phyloP scores from a whole-genome alignment of 2,113 vertebrate species.

The Cnemophilus loriae region DNA sequence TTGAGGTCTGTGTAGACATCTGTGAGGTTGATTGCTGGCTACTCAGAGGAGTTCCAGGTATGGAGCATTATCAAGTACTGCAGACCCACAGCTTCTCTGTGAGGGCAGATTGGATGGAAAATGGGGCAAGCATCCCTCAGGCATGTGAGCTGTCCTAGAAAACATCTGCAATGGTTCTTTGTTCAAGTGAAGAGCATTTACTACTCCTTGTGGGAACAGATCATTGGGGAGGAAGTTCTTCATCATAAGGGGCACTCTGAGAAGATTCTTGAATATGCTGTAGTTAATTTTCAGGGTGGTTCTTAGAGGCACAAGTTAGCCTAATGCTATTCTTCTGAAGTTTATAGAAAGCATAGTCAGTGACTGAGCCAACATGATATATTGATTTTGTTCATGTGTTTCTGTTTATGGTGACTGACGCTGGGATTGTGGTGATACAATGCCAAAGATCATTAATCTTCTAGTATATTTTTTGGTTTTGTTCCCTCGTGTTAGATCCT shows the following conservation, averaged over 20 bases:
- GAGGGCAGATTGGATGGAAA: not conserved
- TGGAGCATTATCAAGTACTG: not conserved
- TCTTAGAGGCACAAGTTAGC: not conserved
- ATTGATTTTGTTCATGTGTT: constrained; percentile 55
- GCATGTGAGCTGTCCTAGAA: not conserved
- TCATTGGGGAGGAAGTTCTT: not conserved
- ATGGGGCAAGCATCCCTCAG: not conserved
- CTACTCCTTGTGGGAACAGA: not conserved
- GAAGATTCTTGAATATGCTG: not conserved
- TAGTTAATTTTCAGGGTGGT: constrained; percentile 8
- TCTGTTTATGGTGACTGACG: constrained; percentile 39
- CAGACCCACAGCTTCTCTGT: not conserved
- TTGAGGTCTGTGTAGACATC: not conserved
- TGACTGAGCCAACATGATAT: constrained; percentile 9
- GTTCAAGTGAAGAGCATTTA: not conserved
- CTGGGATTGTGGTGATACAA: not conserved
- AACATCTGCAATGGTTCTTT: not conserved
- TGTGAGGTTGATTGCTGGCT: not conserved
- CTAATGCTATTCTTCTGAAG: constrained; percentile 37
- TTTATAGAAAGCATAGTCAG: constrained; percentile 53
- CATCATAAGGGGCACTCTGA: not conserved
- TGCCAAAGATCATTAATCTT: constrained; percentile 53
- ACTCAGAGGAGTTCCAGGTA: not conserved
- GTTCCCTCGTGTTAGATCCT: constrained; percentile 1
- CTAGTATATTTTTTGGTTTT: constrained; percentile 30